Evolutionary conservation across 2,113 vertebrate genomes (phyloP).

Genomic region (Tursiops truncatus): DNA sequence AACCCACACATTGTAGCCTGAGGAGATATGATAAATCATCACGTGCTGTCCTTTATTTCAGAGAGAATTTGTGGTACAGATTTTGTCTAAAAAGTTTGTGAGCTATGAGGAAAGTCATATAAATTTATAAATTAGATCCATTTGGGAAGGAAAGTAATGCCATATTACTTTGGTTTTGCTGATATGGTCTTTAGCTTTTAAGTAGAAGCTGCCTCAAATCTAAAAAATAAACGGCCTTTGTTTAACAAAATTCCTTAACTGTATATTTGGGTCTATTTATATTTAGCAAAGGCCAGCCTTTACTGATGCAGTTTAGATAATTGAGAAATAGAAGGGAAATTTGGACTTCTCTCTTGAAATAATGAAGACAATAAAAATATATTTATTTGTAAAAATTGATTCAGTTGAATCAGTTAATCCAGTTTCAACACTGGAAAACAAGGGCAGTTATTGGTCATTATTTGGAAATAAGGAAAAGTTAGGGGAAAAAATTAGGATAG

Average conservation of each 20-base stretch:
- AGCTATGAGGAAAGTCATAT: slow-evolving; percentile 17
- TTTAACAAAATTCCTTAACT: not conserved
- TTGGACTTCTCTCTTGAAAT: slow-evolving; percentile 33
- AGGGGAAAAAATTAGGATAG: not conserved
- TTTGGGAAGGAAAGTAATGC: slow-evolving; percentile 21
- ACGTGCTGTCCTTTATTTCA: slow-evolving; percentile 27
- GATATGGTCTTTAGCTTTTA: slow-evolving; percentile 40
- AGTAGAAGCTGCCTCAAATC: slow-evolving; percentile 16
- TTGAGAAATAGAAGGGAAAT: not conserved
- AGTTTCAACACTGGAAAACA: slow-evolving; percentile 10
- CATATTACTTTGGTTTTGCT: slow-evolving; percentile 57
- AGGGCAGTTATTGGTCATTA: slow-evolving; percentile 21
- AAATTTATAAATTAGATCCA: slow-evolving; percentile 53
- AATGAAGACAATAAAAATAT: slow-evolving; percentile 20
- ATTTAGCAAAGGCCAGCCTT: not conserved
- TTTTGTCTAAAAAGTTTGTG: slow-evolving; percentile 53
- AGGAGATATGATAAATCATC: not conserved
- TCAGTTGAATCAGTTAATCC: not conserved
- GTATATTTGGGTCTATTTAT: slow-evolving; percentile 29
- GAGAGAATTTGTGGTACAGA: slow-evolving; percentile 36
- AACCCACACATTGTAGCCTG: not conserved
- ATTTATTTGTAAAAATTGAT: slow-evolving; percentile 37
- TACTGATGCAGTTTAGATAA: not conserved
- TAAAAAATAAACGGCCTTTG: slow-evolving; percentile 34
- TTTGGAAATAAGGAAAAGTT: slow-evolving; percentile 33